A percentile compares a stretch with the other conserved stretches of the same genome.
These are phyloP conservation scores for Uromys caudimaculatus DNA, from an alignment of 2,797 vertebrate species.

Conservation along the genomic window DNA sequence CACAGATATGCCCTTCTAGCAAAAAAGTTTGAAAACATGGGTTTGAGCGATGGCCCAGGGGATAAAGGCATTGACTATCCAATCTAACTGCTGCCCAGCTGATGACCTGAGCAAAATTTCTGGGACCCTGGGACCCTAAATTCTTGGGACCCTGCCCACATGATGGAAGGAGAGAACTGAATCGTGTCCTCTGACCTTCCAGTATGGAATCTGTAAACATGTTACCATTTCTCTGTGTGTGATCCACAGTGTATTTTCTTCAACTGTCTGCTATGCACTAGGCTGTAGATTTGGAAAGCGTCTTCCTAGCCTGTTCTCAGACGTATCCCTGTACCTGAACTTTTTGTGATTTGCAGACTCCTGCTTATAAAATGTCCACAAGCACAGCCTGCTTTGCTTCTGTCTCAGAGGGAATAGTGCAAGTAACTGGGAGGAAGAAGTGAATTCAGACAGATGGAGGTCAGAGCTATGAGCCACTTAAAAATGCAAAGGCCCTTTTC, in stretches of 20 bases:
- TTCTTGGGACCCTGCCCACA: neutral
- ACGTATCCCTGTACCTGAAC: neutral
- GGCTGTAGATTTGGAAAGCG: neutral
- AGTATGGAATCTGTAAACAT: neutral
- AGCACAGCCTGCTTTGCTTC: neutral
- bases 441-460: neutral
- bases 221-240: neutral
- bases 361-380: neutral
- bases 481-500: conserved; percentile 14
- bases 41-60: neutral
- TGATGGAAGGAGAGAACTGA: neutral
- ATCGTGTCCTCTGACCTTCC: neutral
- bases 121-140: neutral
- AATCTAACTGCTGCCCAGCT: neutral
- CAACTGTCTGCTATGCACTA: neutral
- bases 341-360: neutral
- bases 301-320: neutral
- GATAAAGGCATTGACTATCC: neutral
- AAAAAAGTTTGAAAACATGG: neutral
- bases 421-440: neutral
- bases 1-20: neutral
- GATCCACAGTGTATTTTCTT: neutral
- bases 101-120: neutral
- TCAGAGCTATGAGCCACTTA: neutral
- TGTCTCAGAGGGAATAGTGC: neutral